These are phyloP conservation scores for Epizoanthus ramosus DNA, from an alignment of 92 coral and sea anemone species.

Conservation along the genomic window DNA sequence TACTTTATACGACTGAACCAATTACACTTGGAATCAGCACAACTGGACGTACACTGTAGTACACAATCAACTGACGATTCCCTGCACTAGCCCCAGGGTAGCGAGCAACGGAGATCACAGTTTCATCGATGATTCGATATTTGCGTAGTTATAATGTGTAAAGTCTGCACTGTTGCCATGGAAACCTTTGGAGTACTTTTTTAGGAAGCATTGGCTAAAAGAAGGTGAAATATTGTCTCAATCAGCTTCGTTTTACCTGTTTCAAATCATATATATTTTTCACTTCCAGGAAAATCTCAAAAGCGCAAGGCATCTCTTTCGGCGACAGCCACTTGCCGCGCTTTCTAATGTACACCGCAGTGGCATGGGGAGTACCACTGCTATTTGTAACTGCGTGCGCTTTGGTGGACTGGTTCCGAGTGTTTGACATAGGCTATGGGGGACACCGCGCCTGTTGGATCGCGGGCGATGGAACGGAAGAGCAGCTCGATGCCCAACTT, in stretches of 20 bases:
- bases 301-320: constrained; percentile 53
- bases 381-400: constrained; percentile 65
- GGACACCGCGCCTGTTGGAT: constrained; percentile 78
- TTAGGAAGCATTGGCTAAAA: no score
- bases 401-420: constrained; percentile 65
- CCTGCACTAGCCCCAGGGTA: no score
- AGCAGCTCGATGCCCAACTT: constrained; percentile 39
- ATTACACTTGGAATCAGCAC: no score
- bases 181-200: no score
- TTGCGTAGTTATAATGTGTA: no score
- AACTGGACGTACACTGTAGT: no score
- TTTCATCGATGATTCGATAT: no score
- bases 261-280: background rate
- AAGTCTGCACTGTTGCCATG: no score
- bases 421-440: constrained; percentile 79
- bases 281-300: constrained; percentile 70
- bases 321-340: constrained; percentile 52
- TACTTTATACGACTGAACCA: no score
- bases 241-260: background rate
- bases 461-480: constrained; percentile 42
- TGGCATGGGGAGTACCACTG: constrained; percentile 85
- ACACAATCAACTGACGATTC: no score
- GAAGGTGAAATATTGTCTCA: no score
- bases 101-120: no score
- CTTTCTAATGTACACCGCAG: constrained; percentile 58